Evolutionary conservation across 2,797 vertebrate species (phyloP).

Genomic region (Acomys russatus): DNA sequence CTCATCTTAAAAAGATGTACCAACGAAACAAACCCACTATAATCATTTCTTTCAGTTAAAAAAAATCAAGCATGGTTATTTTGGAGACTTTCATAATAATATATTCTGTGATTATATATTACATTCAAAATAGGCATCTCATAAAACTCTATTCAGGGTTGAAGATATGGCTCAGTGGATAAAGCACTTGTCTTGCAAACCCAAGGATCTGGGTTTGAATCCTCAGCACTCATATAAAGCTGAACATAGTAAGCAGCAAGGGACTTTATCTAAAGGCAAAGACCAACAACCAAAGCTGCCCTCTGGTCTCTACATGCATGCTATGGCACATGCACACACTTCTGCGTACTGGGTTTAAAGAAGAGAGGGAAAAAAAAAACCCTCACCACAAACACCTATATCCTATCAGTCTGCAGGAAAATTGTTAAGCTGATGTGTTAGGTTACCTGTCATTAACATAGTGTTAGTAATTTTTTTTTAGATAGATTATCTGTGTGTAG

Average conservation of each 20-base stretch:
- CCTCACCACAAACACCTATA: not conserved
- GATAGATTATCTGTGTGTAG: not conserved
- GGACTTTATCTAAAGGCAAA: not conserved
- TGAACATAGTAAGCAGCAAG: too few species aligned
- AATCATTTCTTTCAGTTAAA: not conserved
- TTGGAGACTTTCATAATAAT: conserved; percentile 39
- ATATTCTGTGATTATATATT: conserved; percentile 17
- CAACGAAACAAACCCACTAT: not conserved
- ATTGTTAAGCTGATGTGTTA: not conserved
- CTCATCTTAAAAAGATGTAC: not conserved
- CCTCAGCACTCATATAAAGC: not conserved
- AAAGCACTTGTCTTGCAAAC: not conserved
- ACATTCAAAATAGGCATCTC: not conserved
- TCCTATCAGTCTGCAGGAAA: not conserved
- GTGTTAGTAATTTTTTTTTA: not conserved
- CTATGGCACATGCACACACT: not conserved
- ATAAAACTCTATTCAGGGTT: not conserved
- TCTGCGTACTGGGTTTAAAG: not conserved
- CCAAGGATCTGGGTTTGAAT: not conserved
- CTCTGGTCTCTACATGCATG: not conserved
- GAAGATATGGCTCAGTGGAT: not conserved
- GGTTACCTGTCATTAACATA: not conserved
- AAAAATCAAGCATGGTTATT: conserved; percentile 34
- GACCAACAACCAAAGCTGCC: not conserved
- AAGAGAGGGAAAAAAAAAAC: too few species aligned